phyloP scores from a whole-genome alignment of 2,888 invertebrate genomes.

The Amblyjoppa fuscipennis region DNA sequence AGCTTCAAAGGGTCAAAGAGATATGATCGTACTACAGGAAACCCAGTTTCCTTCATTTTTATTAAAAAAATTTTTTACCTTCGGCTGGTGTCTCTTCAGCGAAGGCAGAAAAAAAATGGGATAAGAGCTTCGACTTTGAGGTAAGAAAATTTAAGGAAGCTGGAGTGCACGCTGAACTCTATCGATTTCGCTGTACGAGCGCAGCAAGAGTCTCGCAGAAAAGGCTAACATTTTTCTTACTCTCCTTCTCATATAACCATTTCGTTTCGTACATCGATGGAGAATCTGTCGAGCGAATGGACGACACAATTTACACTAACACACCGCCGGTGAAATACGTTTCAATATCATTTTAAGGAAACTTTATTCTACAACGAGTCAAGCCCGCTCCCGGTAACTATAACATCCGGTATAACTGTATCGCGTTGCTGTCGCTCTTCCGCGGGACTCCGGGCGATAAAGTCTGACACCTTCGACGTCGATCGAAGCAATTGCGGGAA shows the following conservation, averaged over 20 bases:
- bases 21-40: background rate
- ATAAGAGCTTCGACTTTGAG: slow-evolving; percentile 26
- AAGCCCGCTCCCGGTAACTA: background rate
- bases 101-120: background rate
- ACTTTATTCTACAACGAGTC: slow-evolving; percentile 32
- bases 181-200: background rate
- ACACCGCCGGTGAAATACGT: background rate
- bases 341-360: slow-evolving; percentile 39
- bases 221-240: background rate
- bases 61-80: background rate
- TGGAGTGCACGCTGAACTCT: background rate
- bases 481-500: slow-evolving; percentile 48
- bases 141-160: slow-evolving; percentile 3
- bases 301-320: background rate
- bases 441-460: slow-evolving; percentile 24
- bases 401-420: slow-evolving; percentile 6
- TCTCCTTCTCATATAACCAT: background rate
- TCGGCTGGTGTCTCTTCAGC: background rate
- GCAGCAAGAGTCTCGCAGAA: background rate
- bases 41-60: background rate
- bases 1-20: background rate
- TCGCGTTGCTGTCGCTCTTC: slow-evolving; percentile 36
- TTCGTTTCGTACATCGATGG: background rate
- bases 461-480: slow-evolving; percentile 47
- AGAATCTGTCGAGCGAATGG: background rate